Base-by-base conservation (phyloP, 2,888 invertebrate genomes). In the Dastarcus helophoroides region DNA sequence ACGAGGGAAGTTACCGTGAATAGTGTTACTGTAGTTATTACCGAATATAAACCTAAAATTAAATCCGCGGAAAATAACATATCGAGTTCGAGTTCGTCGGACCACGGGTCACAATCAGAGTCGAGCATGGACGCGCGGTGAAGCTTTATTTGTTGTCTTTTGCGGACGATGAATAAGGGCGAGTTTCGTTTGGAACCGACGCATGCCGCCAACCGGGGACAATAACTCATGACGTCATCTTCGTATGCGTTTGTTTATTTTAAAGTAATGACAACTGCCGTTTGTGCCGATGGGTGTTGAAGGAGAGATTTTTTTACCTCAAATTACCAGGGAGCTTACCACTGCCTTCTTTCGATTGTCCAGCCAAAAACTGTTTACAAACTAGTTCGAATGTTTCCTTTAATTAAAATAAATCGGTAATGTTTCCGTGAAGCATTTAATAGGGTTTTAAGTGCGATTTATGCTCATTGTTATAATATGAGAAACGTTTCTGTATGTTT, bases 1-100 rank as follows among this genome's bases (percentile, higher is more conserved):
- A 88, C 89, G 34, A 79, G 91, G 62, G 89, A 91, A 65, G 90
- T 94, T 48, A 95, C 95, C 27, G 94, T 94, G 17, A 94, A 93
- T 61, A 91, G 90, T 51, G 90, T 95, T 36, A 95, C 95, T 27
- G 94, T 95, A 38, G 83, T 91, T 43, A 93, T 95, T 58, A 95
- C 95, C 35, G 95, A 95, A 66, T 94, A 88, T 61, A 85, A 86
- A 60, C 85, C 86, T 44, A 88, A 88, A 53, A 52, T 54, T 27
- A 61, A 61, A 45, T 47, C 53, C 11, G 44, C 58, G 29, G 61
- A 60, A 41, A 53, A 56, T 26, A 43, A 50, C 28, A 52, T 59
- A 30, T 58, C 58, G 38, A 58, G 56, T 38, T 50, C 53, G 25
- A 61, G 61, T 49, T 58, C 58, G 27, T 62, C 62, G 8, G 62